phyloP scores from a whole-genome alignment of 1,140 invertebrate genomes.

The Zaprionus vittiger region DNA sequence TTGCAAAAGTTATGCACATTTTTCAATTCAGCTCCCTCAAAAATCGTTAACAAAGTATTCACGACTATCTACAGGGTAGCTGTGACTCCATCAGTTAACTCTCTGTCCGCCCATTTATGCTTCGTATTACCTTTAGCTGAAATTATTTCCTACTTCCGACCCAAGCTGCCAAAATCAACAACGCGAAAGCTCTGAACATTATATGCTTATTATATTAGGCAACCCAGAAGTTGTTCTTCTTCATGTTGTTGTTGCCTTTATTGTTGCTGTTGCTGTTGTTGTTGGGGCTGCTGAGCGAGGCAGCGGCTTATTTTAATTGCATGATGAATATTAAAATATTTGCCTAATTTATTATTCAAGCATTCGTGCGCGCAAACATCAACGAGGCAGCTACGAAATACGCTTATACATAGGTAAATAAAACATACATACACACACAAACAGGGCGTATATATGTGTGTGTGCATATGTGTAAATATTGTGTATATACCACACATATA shows the following conservation, averaged over 20 bases:
- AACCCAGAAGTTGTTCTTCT: constrained; percentile 56
- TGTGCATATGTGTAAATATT: neutral
- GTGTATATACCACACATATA: neutral
- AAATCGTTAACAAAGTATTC: neutral
- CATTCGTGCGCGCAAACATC: constrained; percentile 66
- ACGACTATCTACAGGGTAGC: neutral
- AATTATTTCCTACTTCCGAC: constrained; percentile 40
- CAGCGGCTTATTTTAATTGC: constrained; percentile 83
- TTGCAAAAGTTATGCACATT: neutral
- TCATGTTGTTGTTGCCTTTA: constrained; percentile 12
- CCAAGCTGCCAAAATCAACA: constrained; percentile 48
- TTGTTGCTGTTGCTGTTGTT: constrained; percentile 9
- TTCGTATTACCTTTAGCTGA: constrained; percentile 16
- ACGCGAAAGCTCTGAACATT: constrained; percentile 40
- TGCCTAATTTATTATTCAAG: constrained; percentile 83
- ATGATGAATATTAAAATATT: constrained; percentile 84
- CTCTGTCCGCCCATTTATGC: neutral
- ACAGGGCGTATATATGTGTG: constrained; percentile 5
- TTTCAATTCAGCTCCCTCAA: neutral
- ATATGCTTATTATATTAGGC: constrained; percentile 78
- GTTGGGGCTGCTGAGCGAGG: constrained; percentile 38
- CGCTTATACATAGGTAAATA: constrained; percentile 4
- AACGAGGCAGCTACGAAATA: constrained; percentile 24
- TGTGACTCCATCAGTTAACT: neutral
- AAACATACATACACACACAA: neutral